phyloP scores from a whole-genome alignment of 1,140 invertebrate genomes.

The Hestina assimilis region DNA sequence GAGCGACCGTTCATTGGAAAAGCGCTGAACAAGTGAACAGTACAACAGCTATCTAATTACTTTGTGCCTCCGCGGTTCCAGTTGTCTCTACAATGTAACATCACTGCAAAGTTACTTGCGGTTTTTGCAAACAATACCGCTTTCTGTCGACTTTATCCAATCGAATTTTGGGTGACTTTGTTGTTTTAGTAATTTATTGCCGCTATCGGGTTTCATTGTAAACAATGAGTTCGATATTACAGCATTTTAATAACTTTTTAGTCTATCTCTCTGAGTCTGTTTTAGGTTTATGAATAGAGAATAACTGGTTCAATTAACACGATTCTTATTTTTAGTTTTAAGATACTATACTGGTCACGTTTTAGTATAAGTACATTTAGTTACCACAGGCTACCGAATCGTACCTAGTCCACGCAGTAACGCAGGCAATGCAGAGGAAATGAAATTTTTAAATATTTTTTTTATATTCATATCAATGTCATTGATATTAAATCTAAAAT shows the following conservation, averaged over 20 bases:
- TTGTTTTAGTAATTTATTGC: conserved; percentile 30
- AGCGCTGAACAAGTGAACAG: conserved; percentile 67
- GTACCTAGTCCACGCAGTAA: no score
- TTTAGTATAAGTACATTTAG: no score
- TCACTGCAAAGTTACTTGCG: conserved; percentile 57
- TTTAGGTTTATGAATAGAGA: no score
- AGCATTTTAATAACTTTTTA: neutral
- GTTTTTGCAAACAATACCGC: conserved; percentile 52
- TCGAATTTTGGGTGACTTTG: conserved; percentile 37
- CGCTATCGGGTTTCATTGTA: conserved; percentile 20
- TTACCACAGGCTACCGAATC: no score
- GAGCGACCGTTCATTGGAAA: conserved; percentile 56
- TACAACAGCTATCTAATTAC: conserved; percentile 68
- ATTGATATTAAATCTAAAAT: no score
- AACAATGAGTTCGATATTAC: neutral
- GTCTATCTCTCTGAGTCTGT: neutral
- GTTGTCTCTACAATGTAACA: conserved; percentile 50
- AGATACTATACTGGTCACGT: no score
- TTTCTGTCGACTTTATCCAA: conserved; percentile 42
- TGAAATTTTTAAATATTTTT: no score
- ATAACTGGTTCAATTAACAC: no score
- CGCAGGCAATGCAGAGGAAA: no score
- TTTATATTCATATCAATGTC: no score
- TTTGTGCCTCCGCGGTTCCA: conserved; percentile 51
- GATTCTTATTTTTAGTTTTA: no score